Base-by-base conservation (phyloP, 2,797 vertebrate genomes). In the Malurus leucopterus region DNA sequence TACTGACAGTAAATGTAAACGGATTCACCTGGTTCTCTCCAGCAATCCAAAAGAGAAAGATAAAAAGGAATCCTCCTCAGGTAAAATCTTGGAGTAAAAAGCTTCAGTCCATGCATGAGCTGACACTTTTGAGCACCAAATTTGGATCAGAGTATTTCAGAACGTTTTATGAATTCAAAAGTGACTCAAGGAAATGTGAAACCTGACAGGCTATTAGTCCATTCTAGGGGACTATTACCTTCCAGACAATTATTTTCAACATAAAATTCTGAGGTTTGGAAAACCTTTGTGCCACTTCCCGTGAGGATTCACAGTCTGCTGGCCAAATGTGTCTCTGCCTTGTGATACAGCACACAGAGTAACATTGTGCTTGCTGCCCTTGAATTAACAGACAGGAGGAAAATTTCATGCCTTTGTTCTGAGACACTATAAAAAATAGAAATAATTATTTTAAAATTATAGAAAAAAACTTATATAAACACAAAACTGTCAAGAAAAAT, bases 201-300 rank as follows among this genome's bases (percentile, higher is more conserved):
- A 91, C 86, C 57, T 59, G 49, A 72, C 58, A 57, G 82, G 67
- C 59, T 62, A 5, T 76, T 80, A 78, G 86, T 83, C 69, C 41
- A 50, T 86, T 89, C 68, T 50, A 41, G 63, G 84, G 67, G 62
- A 90, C 64, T 93, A 84, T 88, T 94, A 84, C 82, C 72, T 90
- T 91, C 89, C 79, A 85, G 70, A 72, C 72, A 91, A 91, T 72
- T 75, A 72, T 80, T 89, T 82, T 85, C 81, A 86, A 53, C 46
- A 55, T 83, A 43, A 82, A 87, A 72, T 77, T 46, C 51, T 44
- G 67, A 89, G 73, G 82, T 93, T 55, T 90, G 59, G 70, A 94
- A 85, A 94, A 71, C 8, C 46, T 30, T 63, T 38, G 73, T 80
- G 73, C 67, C 70, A 72, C 40, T 86, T 90, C 75, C 72, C 65